Percentiles rank a stretch among this genome's conserved stretches.
These are phyloP conservation scores for Eospalax fontanierii DNA, from an alignment of 2,797 vertebrate genomes.

Conservation along the genomic window DNA sequence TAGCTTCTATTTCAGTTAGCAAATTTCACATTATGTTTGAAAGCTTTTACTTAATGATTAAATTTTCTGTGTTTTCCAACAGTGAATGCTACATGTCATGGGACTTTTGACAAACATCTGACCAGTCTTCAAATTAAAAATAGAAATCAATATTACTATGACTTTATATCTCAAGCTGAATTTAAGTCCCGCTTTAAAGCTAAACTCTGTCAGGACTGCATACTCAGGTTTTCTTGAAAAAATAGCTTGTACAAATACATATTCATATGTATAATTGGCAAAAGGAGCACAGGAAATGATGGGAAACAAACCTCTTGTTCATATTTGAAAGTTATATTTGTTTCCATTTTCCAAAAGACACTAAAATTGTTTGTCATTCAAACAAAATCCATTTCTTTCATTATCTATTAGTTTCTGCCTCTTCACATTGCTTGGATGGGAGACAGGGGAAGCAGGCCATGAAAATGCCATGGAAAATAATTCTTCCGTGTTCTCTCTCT, in stretches of 20 bases:
- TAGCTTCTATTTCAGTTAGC: not conserved
- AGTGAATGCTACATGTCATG: not conserved
- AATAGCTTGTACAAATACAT: not conserved
- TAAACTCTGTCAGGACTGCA: not conserved
- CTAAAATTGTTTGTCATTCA: slow-evolving; percentile 69
- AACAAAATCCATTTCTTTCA: slow-evolving; percentile 66
- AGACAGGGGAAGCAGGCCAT: not conserved
- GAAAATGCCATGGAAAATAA: slow-evolving; percentile 57
- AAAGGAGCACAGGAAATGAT: slow-evolving; percentile 41
- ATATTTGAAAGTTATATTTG: slow-evolving; percentile 47
- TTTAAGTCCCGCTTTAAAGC: slow-evolving; percentile 27
- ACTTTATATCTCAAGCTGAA: slow-evolving; percentile 34
- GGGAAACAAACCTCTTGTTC: slow-evolving; percentile 27
- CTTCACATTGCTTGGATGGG: not conserved
- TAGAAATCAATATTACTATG: slow-evolving; percentile 14
- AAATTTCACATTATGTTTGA: slow-evolving; percentile 37
- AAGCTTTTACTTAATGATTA: slow-evolving; percentile 59
- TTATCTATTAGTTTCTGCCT: slow-evolving; percentile 65
- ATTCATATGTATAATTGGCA: not conserved
- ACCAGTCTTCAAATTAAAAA: slow-evolving; percentile 7
- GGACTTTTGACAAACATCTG: slow-evolving; percentile 38
- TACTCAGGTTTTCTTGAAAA: slow-evolving; percentile 21
- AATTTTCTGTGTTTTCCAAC: slow-evolving; percentile 45
- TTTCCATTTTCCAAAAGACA: slow-evolving; percentile 53
- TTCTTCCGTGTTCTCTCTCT: not conserved